Evolutionary conservation across 2,888 invertebrate genomes (phyloP), one percentile per base, ranked within the genome.

Genomic region (Ophion costatus): DNA sequence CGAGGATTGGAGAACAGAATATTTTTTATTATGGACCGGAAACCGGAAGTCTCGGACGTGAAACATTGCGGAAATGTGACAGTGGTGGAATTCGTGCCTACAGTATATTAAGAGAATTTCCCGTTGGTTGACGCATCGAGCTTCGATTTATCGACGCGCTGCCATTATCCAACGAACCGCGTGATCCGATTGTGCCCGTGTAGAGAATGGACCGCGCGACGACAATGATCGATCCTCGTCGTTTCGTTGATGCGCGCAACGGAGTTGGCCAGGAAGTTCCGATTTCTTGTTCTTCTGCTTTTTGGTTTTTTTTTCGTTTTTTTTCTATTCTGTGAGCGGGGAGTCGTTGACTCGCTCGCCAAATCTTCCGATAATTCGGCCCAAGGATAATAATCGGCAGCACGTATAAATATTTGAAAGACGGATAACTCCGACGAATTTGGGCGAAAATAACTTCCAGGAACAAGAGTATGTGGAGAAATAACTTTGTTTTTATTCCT

Each of bases 131-230:
- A 67, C 42, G n/a, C 38, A 67, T 20, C 42, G 42, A 42, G 42
- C 42, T 67, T 42, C 42, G 67, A 67, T 64, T 64, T 64, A 64
- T 64, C n/a, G 64, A 33, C 14, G 17, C 17, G 17, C 33, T 33
- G 17, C 51, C 33, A 17, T 64, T 64, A 29, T 42, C 29, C 20
- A 38, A 7, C 67, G 20, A 67, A 20, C 38, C 45, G 24, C 24
- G 22, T 63, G 63, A 63, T 63, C 9, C 22, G 63, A 63, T 24
- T 63, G 24, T 63, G 11, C 20, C 59, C 22, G 22, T 59, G 20
- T 17, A 20, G 22, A 22, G 22, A 59, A 59, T 51, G 51, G 51
- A 51, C 51, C 51, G 51, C 42, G 67, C 22, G 11, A 42, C 42
- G 20, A 22, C 63, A 29, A 63, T 63, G 22, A 63, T 63, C 63